Evolutionary conservation across 2,113 vertebrate species (phyloP).

Genomic region (Mesitornis unicolor): DNA sequence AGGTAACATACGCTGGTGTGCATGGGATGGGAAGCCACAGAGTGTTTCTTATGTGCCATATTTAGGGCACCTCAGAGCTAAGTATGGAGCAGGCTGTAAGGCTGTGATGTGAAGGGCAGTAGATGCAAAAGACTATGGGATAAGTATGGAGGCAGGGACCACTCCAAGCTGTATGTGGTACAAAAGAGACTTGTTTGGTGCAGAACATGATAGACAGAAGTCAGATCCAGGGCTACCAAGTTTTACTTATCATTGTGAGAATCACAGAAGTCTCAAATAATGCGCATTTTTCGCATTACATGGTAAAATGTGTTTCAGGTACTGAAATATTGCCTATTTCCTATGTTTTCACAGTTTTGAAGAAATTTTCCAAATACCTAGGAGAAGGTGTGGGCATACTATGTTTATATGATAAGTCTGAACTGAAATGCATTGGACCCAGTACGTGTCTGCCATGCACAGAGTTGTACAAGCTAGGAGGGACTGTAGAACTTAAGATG

Average conservation of each 20-base stretch:
- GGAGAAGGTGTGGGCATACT: not conserved
- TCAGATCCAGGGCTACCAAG: not conserved
- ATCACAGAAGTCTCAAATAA: not conserved
- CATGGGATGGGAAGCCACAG: not conserved
- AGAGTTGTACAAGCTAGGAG: not conserved
- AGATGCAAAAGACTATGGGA: not conserved
- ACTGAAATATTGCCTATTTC: not conserved
- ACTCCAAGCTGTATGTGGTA: not conserved
- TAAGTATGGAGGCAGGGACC: not conserved
- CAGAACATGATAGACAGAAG: not conserved
- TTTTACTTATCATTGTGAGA: not conserved
- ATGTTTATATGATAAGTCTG: not conserved
- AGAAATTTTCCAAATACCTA: not conserved
- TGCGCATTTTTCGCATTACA: not conserved
- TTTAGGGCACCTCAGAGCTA: not conserved
- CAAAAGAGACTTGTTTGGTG: not conserved
- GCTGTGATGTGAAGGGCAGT: not conserved
- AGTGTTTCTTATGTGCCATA: not conserved
- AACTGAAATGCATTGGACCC: not conserved
- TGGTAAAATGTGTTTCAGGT: not conserved
- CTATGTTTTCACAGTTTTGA: not conserved
- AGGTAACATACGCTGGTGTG: fast-evolving
- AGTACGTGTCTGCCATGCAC: fast-evolving
- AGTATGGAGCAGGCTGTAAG: not conserved
- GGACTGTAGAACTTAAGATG: not conserved